phyloP scores from a whole-genome alignment of 2,113 vertebrate species.

The Sinocyclocheilus maitianheensis region DNA sequence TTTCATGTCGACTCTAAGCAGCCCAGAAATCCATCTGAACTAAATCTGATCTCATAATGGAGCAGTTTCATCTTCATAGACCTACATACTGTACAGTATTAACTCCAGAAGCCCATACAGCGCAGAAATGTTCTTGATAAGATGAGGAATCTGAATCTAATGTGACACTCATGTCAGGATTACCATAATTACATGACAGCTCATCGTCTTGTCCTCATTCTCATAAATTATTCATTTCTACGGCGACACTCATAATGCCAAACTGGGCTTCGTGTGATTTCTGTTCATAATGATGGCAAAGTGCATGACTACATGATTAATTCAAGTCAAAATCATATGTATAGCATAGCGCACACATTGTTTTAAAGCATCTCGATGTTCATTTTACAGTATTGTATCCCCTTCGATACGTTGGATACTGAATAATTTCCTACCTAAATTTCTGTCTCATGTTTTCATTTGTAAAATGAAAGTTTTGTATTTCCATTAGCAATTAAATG shows the following conservation, averaged over 20 bases:
- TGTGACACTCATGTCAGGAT: neutral
- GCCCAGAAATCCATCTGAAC: neutral
- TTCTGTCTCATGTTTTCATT: neutral
- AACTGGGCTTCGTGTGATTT: neutral
- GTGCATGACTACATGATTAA: neutral
- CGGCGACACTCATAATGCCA: neutral
- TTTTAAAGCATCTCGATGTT: neutral
- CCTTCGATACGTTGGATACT: neutral
- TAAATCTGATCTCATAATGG: neutral
- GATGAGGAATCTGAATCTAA: neutral
- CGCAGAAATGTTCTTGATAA: neutral
- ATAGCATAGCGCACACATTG: too few species aligned
- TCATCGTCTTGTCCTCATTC: neutral
- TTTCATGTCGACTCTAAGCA: neutral
- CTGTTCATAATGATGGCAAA: neutral
- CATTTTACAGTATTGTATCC: neutral
- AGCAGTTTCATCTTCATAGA: neutral
- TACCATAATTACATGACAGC: neutral
- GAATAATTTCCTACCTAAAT: neutral
- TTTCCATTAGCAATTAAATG: neutral
- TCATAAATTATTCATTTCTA: neutral
- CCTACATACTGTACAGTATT: neutral
- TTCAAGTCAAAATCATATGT: neutral
- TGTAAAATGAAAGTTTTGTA: neutral
- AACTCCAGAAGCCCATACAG: neutral